Conservation (phyloP, 2,888 invertebrate species). For the Drosophila hamatofila region DNA sequence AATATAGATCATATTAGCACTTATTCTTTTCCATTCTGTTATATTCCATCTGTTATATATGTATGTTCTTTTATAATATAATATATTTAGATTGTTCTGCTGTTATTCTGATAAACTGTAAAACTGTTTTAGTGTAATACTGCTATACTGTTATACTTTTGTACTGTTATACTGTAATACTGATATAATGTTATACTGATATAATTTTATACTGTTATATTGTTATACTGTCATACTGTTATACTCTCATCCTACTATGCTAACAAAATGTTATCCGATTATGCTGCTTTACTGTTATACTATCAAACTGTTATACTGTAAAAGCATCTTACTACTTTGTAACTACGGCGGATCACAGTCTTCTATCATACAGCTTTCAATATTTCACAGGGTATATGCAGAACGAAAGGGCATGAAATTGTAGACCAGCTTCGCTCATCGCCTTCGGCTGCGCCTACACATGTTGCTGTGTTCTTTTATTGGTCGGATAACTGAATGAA, state of each 20-base stretch:
- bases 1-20: background rate
- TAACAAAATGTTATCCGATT: background rate
- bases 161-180: background rate
- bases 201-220: background rate
- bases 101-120: background rate
- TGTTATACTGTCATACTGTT: background rate
- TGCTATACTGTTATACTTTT: background rate
- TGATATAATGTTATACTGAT: background rate
- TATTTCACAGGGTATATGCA: background rate
- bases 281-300: background rate
- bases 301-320: background rate
- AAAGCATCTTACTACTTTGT: too few relatives aligned
- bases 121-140: background rate
- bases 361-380: background rate
- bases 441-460: slow-evolving; percentile 48
- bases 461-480: slow-evolving; percentile 38
- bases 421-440: slow-evolving; percentile 33
- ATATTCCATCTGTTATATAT: background rate
- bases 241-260: background rate
- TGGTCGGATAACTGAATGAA: slow-evolving; percentile 38
- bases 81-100: too few relatives aligned
- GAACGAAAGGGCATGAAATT: background rate
- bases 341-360: background rate
- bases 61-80: too few relatives aligned
- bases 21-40: background rate